Base-by-base conservation (phyloP, 1,140 invertebrate genomes). In the Pomacea maculata region DNA sequence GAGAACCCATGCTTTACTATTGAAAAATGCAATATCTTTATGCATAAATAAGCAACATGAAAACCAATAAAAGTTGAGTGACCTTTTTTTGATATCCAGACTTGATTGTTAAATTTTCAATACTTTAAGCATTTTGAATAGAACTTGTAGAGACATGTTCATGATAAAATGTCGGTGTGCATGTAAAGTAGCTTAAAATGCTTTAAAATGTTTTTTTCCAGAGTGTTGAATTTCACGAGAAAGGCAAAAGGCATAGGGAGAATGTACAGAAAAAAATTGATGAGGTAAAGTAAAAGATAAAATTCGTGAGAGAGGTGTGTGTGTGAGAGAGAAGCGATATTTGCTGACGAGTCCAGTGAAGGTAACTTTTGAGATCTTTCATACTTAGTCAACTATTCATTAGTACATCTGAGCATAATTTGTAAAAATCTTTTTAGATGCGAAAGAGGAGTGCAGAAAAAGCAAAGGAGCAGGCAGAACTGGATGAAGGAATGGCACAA, bases 211-310 rank as follows among this genome's bases (percentile, higher is more conserved):
- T 71, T 80, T 79, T 79, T 82, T 84, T 86, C 45, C 84, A 91
- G 94, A 98, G 97, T 90, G 94, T 98, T 83, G 96, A 98, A 81
- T 98, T 98, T 90, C 97, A 99, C 92, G 97, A 99, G 92, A 95
- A 94, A 92, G 97, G 98, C 8, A 96, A 96, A 90, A 93, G 95
- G 76, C 98, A 99, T 91, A 96, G 99, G 90, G 95, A 96, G 91
- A 98, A 96, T 95, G 97, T 99, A 52, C 94, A 95, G 80, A 96
- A 96, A 88, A 94, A 95, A 81, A 94, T 99, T 80, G 94, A 95
- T 83, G 95, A 96, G 83, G 96, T 98, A 84, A 85, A 72, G 75
- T 64, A 14, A n/a, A 61, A 61, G 57, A 61, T 4, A 45, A 45
- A 6, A 45, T 4, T 4, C 34, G 2, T 45, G 34, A 45, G 34